Evolutionary conservation across 2,888 invertebrate species (phyloP).

Genomic region (Tortricodes alternella): DNA sequence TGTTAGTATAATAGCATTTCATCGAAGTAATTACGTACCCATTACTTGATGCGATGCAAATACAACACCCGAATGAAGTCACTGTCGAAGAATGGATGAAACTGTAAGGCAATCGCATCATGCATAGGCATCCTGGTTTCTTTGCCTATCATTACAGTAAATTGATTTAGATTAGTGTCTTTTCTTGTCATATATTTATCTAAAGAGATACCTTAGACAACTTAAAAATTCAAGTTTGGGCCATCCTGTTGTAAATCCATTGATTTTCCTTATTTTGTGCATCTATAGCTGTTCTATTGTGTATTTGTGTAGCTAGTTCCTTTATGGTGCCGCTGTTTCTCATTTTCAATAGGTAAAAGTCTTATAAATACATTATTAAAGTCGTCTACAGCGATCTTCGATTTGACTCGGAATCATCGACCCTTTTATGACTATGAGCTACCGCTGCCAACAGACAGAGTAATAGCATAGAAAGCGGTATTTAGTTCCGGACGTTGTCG

Average conservation of each 20-base stretch:
- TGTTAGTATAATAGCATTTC: constrained; percentile 26
- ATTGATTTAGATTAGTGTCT: no score
- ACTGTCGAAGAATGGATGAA: constrained; percentile 12
- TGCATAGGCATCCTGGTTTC: no score
- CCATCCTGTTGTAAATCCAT: no score
- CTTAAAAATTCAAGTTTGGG: no score
- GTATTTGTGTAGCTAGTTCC: no score
- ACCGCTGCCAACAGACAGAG: neutral
- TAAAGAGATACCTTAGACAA: no score
- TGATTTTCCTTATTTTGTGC: no score
- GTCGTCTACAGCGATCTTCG: constrained; percentile 2
- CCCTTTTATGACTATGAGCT: constrained; percentile 1
- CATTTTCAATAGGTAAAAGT: neutral
- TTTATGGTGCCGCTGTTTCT: neutral
- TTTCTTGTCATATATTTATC: no score
- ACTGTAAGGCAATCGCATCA: neutral
- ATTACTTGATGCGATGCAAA: constrained; percentile 18
- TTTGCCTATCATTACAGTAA: no score
- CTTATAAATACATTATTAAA: neutral
- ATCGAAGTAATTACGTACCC: constrained; percentile 26
- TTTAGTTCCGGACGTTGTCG: neutral
- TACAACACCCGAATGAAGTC: constrained; percentile 12
- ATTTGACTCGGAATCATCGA: constrained; percentile 1
- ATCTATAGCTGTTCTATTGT: no score
- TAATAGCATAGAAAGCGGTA: constrained; percentile 5